Evolutionary conservation across 2,113 vertebrate species (phyloP).

Genomic region (Alethe castanea): DNA sequence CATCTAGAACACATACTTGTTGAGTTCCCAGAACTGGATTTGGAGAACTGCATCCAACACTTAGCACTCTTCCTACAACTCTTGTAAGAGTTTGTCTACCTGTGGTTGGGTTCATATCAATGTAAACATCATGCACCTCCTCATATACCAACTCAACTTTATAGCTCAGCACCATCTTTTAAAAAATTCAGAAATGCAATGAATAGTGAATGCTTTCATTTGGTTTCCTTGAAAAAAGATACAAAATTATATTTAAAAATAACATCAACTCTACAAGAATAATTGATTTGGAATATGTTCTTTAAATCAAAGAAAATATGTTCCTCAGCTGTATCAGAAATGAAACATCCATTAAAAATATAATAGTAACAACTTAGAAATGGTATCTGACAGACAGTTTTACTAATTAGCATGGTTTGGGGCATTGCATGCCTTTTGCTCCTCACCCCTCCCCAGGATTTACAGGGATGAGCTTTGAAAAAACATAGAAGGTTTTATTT

Average conservation of each 20-base stretch:
- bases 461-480: background rate
- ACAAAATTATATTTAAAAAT: background rate
- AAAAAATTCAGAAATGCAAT: background rate
- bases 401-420: background rate
- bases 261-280: background rate
- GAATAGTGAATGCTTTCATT: background rate
- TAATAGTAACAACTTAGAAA: background rate
- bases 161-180: background rate
- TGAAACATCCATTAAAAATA: background rate
- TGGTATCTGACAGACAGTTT: background rate
- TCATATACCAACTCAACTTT: background rate
- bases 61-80: background rate
- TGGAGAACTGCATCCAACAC: background rate
- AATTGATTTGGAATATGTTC: background rate
- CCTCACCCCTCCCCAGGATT: background rate
- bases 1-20: background rate
- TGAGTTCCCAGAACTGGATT: background rate
- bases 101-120: background rate
- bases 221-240: background rate
- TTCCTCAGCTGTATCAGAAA: background rate
- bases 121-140: background rate
- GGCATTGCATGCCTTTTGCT: background rate
- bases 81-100: background rate
- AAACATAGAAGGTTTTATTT: background rate
- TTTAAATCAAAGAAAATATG: background rate